phyloP scores from a whole-genome alignment of 2,888 invertebrate genomes.

The Lamellibrachia columna region DNA sequence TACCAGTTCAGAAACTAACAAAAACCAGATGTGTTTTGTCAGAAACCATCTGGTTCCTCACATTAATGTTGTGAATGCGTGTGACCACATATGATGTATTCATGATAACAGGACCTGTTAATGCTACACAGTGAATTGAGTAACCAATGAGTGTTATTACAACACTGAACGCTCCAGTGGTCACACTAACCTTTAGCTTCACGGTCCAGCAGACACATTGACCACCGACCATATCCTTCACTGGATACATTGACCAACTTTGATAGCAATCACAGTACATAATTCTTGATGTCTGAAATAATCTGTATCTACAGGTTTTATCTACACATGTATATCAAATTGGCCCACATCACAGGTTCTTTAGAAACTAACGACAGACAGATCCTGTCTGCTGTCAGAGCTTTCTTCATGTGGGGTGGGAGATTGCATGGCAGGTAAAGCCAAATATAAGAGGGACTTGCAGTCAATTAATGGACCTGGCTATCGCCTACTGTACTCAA shows the following conservation, averaged over 20 bases:
- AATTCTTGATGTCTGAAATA: neutral
- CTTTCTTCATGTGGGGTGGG: neutral
- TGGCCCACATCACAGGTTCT: neutral
- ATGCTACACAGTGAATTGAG: neutral
- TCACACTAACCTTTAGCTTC: neutral
- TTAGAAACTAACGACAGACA: neutral
- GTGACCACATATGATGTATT: neutral
- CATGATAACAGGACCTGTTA: neutral
- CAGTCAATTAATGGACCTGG: neutral
- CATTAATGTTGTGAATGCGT: neutral
- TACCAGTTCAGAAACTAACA: neutral
- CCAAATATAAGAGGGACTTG: neutral
- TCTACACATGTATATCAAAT: neutral
- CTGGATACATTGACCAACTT: neutral
- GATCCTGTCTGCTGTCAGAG: neutral
- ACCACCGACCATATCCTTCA: neutral
- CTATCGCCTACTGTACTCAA: neutral
- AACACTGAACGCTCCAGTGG: neutral
- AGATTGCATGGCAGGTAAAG: neutral
- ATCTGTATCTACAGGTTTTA: neutral
- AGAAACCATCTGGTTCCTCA: neutral
- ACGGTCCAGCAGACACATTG: neutral
- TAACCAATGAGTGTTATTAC: neutral
- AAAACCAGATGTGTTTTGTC: neutral
- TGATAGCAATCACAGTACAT: neutral